Evolutionary conservation across 2,888 invertebrate species (phyloP), one percentile per base, ranked within the genome.

Genomic region (Colostygia pectinataria): DNA sequence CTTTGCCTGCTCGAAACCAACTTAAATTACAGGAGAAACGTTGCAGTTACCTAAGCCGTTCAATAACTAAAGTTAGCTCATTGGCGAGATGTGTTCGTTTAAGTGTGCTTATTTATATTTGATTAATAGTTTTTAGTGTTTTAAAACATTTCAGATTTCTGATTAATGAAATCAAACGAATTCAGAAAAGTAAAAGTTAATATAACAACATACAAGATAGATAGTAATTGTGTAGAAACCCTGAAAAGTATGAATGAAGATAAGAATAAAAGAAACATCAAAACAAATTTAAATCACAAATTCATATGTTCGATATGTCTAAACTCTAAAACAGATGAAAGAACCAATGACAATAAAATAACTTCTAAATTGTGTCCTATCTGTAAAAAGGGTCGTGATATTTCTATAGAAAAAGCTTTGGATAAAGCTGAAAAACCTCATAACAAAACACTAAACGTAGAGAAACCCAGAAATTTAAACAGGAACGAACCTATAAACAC

Each of bases 281-380:
- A 54, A 59, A 43, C 5, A 0, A 56, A 64, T 29, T 15, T 33
- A 7, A 66, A 65, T 4, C 67, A 66, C 2, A 70, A 68, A 58
- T 76, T 71, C 31, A 57, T 85, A 2, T 88, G 88, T 46, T 72
- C 83, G 0, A 71, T 86, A 8, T 88, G 88, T 37, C 57, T 84
- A 0, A 82, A 77, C 32, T 46, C 63, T 1, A 78, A 45, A 38
- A 2, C n/a, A 10, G 31, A 23, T 13, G 45, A 54, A 4, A 55
- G 59, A 46, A 46, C 32, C n/a, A 55, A 52, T 20, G 70, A 65
- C 12, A 58, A 62, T 41, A 53, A 66, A 1, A 71, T 52, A 51
- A 61, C 18, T 6, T 2, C 4, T 58, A 0, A 82, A 78, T 53
- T 20, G 3, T 41, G 45, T 25, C 76, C 76, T 0, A 58, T 77